Conservation (phyloP, 2,113 vertebrate species). For the Vimba vimba region DNA sequence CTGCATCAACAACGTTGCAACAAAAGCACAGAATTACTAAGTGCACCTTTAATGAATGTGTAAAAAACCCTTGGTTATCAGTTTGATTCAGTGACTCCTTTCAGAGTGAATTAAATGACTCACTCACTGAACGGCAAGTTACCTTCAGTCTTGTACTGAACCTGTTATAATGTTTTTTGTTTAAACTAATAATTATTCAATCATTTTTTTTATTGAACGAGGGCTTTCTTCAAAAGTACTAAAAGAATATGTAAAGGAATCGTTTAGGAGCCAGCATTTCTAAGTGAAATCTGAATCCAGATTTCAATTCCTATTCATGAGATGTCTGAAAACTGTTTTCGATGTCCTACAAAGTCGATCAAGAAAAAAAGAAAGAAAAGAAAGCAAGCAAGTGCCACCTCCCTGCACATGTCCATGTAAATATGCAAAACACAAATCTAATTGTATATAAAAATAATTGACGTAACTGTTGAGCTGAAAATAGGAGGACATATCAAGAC, state of each 20-base stretch:
- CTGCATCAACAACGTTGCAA: neutral
- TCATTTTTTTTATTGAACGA: neutral
- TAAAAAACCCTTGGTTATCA: neutral
- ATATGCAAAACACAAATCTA: neutral
- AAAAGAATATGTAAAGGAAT: neutral
- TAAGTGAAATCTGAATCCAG: neutral
- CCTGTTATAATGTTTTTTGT: neutral
- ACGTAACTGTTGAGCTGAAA: conserved; percentile 19
- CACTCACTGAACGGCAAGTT: neutral
- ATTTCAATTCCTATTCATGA: neutral
- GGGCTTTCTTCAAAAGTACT: neutral
- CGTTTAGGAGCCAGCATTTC: neutral
- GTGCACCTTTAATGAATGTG: neutral
- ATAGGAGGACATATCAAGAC: conserved; percentile 20
- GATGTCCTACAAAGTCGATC: conserved; percentile 1
- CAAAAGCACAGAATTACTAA: neutral
- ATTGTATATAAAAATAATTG: conserved; percentile 21
- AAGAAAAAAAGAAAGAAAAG: neutral
- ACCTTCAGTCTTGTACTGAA: neutral
- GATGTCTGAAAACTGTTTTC: neutral
- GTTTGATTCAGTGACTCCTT: neutral
- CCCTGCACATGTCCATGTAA: neutral
- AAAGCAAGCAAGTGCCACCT: neutral
- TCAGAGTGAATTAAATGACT: neutral
- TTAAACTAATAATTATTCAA: too few relatives aligned